Evolutionary conservation across 2,113 vertebrate genomes (phyloP).

Genomic region (Cyprinus carpio): DNA sequence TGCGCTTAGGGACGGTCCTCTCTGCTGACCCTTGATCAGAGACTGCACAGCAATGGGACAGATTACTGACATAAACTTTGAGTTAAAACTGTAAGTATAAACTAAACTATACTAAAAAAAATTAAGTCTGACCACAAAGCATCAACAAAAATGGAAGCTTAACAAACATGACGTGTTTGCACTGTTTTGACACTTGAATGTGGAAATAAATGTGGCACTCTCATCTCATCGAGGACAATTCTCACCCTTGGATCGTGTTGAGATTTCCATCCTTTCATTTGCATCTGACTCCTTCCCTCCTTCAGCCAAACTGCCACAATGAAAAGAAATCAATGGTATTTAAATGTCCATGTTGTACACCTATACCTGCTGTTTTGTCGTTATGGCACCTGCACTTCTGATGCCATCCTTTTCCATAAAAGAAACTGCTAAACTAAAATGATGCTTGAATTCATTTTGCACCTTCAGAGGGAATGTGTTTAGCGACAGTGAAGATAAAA

Average conservation of each 20-base stretch:
- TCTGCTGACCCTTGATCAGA: conserved; percentile 86
- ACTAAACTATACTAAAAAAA: not conserved
- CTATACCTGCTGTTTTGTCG: not conserved
- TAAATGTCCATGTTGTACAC: not conserved
- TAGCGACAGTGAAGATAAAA: not conserved
- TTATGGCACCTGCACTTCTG: not conserved
- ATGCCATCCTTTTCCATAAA: not conserved
- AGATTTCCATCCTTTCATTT: conserved; percentile 94
- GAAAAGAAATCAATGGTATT: conserved; percentile 53
- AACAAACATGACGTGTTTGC: not conserved
- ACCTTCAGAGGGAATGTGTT: not conserved
- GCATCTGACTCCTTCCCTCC: conserved; percentile 88
- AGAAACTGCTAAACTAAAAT: not conserved
- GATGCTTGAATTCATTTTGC: not conserved
- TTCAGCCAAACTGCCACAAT: conserved; percentile 84
- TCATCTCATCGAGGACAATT: not conserved
- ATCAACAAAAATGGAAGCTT: not conserved
- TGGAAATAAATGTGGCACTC: not conserved
- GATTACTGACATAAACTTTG: conserved; percentile 36
- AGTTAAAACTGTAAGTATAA: not conserved
- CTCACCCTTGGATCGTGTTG: conserved; percentile 96
- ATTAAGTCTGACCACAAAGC: not conserved
- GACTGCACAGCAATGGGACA: conserved; percentile 57
- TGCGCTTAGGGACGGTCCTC: conserved; percentile 86
- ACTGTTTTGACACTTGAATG: not conserved